Evolutionary conservation across 1,140 invertebrate species (phyloP).

Genomic region (Bemisia tabaci): DNA sequence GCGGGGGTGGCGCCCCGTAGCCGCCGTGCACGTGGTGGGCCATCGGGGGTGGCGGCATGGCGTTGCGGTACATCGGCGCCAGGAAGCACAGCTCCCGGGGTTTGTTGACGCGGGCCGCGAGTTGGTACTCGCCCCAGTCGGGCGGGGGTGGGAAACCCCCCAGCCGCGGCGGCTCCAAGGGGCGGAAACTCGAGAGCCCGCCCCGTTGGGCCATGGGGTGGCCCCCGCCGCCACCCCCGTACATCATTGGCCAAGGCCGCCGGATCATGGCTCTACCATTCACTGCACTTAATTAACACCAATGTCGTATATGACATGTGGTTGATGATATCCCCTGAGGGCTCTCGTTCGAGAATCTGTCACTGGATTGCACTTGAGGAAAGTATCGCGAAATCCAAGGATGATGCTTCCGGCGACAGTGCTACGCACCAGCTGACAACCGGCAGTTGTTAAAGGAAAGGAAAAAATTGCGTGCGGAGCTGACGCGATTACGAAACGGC

Average conservation of each 20-base stretch:
- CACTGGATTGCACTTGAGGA: too few relatives aligned
- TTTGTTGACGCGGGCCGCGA: constrained; percentile 37
- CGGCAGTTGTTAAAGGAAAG: too few relatives aligned
- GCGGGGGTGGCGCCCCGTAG: constrained; percentile 25
- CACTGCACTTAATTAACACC: too few relatives aligned
- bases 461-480: too few relatives aligned
- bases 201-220: constrained; percentile 22
- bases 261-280: too few relatives aligned
- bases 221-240: constrained; percentile 33
- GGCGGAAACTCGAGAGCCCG: constrained; percentile 39
- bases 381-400: too few relatives aligned
- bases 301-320: too few relatives aligned
- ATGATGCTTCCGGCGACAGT: too few relatives aligned
- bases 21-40: constrained; percentile 22
- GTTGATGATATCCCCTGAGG: too few relatives aligned
- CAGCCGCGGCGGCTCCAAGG: constrained; percentile 32
- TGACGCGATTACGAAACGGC: too few relatives aligned
- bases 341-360: too few relatives aligned
- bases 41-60: constrained; percentile 40
- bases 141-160: not conserved
- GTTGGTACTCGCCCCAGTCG: constrained; percentile 35
- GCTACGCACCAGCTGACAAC: too few relatives aligned
- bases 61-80: constrained; percentile 48
- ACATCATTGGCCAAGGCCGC: constrained; percentile 44
- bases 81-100: constrained; percentile 50